phyloP scores from a whole-genome alignment of 2,113 vertebrate species.

The Chloebia gouldiae region DNA sequence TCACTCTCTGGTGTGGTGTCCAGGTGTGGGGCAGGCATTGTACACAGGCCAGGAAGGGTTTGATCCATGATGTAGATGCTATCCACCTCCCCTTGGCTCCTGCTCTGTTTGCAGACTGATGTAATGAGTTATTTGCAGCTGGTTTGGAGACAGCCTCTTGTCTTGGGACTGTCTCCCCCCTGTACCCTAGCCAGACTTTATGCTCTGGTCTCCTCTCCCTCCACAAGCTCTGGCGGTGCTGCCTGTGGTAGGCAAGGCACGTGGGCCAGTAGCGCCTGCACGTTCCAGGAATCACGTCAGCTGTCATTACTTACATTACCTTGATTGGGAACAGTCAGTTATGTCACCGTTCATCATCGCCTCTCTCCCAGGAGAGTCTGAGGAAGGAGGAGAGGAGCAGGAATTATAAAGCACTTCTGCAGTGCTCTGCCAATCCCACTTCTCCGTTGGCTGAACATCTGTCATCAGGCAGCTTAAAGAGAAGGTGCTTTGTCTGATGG shows the following conservation, averaged over 20 bases:
- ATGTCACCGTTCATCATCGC: constrained; percentile 61
- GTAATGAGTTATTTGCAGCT: not conserved
- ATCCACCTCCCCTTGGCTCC: not conserved
- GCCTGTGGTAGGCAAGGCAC: not conserved
- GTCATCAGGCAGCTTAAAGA: constrained; percentile 57
- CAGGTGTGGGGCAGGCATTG: not conserved
- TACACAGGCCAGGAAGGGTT: not conserved
- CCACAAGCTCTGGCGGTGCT: not conserved
- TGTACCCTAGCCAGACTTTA: not conserved
- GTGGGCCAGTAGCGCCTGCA: not conserved
- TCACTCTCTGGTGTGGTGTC: not conserved
- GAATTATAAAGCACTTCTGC: constrained; percentile 58
- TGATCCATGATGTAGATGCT: not conserved
- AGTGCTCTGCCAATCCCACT: constrained; percentile 45
- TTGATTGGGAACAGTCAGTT: constrained; percentile 70
- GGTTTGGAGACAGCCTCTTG: not conserved
- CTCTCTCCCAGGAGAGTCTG: constrained; percentile 38
- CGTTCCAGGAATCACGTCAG: constrained; percentile 66
- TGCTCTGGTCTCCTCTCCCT: not conserved
- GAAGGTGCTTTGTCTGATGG: constrained; percentile 55
- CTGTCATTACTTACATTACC: constrained; percentile 70
- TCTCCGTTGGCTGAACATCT: constrained; percentile 38
- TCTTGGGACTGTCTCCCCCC: not conserved
- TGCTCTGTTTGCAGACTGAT: not conserved
- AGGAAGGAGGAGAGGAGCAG: constrained; percentile 57